Evolutionary conservation across 2,797 vertebrate genomes (phyloP).

Genomic region (Macropus fuliginosus): DNA sequence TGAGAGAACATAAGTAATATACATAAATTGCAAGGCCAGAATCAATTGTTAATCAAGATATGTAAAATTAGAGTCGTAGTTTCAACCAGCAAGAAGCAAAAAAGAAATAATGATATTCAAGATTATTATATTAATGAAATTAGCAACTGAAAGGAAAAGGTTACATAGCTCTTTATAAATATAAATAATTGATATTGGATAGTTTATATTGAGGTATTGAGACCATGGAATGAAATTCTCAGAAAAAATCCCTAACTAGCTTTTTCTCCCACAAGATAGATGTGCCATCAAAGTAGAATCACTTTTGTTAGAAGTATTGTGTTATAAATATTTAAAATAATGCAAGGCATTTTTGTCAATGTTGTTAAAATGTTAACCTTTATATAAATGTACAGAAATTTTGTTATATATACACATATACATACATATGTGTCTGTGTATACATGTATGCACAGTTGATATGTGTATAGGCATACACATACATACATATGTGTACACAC

Average conservation of each 20-base stretch:
- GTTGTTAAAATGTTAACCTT: not conserved
- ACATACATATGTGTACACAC: fast-evolving
- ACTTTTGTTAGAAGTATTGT: slow-evolving; percentile 10
- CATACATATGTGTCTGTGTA: not conserved
- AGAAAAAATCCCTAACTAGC: not conserved
- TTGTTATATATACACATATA: not conserved
- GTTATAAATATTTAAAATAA: slow-evolving; percentile 43
- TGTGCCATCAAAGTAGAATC: slow-evolving; percentile 5
- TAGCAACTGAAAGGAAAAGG: slow-evolving; percentile 70
- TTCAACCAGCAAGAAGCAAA: slow-evolving; percentile 68
- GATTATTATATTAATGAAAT: slow-evolving; percentile 73
- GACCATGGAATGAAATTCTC: slow-evolving; percentile 40
- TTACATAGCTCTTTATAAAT: slow-evolving; percentile 62
- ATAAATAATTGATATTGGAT: slow-evolving; percentile 60
- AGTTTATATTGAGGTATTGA: slow-evolving; percentile 38
- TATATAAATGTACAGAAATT: not conserved
- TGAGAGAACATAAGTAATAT: slow-evolving; percentile 69
- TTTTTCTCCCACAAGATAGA: not conserved
- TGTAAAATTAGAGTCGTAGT: slow-evolving; percentile 65
- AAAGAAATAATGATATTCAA: slow-evolving; percentile 64
- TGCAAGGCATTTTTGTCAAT: not conserved
- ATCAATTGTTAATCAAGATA: slow-evolving; percentile 64
- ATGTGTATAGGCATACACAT: too few species aligned
- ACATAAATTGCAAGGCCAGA: slow-evolving; percentile 68
- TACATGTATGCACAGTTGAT: too few species aligned